Evolutionary conservation across 2,113 vertebrate species (phyloP), one percentile per base, ranked within the genome.

Genomic region (Alectura lathami): DNA sequence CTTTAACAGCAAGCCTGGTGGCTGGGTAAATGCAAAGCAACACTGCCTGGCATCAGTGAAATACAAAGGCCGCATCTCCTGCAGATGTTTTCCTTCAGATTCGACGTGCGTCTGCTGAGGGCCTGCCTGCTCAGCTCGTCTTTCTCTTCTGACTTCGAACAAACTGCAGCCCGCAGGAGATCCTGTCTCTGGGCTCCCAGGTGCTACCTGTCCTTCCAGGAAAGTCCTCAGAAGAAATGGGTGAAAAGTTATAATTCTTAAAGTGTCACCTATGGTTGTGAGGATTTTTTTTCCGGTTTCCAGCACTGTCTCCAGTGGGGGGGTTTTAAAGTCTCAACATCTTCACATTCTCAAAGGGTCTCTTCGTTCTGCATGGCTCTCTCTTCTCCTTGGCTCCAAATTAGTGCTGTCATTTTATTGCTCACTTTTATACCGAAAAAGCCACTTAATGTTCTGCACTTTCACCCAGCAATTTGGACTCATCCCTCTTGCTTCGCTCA

Each of bases 401-500:
- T n/a, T n/a, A n/a, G 30, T 56, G 29, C 54, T 18, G 17, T 56
- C n/a, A 30, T n/a, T 56, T 64, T 50, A 1, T 50, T 9, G 3
- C 34, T 76, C 59, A 14, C 9, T 56, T 17, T 84, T 27, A 24
- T 18, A 40, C 22, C 17, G 54, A 34, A 45, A 0, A 5, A 45
- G 18, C 24, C 1, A 1, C 24, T 86, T 79, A 4, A 18, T 21
- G 24, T 57, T 72, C 2, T 2, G 3, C 24, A 2, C 30, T 83
- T 91, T 63, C 40, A 20, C 4, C 5, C 45, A 26, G 53, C 27
- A 66, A 6, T 27, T 16, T 47, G 36, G 48, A 45, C 16, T 57
- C 4, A 1, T 32, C 34, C 68, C 30, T 1, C 0, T 62, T 86
- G 13, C 6, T 1, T 38, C 9, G 0, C 10, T 29, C 6, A 2